Evolutionary conservation across 2,888 invertebrate genomes (phyloP).

Genomic region (Fabriciana adippe): DNA sequence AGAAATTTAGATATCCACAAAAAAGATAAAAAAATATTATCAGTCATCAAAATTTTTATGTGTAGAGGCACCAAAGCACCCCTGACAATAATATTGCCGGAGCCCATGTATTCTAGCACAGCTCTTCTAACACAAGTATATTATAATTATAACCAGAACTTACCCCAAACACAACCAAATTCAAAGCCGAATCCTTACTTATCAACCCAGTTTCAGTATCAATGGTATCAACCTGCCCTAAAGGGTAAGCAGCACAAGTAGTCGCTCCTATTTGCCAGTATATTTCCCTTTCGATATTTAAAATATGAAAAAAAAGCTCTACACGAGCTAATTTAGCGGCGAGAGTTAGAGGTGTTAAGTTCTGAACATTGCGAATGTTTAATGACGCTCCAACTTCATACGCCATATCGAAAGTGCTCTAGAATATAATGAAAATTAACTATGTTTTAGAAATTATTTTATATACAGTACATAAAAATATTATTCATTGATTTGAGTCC

Average conservation of each 20-base stretch:
- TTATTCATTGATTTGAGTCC: too few species aligned
- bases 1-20: too few species aligned
- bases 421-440: conserved; percentile 41
- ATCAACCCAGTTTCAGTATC: conserved; percentile 94
- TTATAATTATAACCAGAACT: conserved; percentile 72
- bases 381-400: conserved; percentile 96
- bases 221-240: conserved; percentile 97
- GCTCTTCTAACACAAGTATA: not conserved
- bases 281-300: conserved; percentile 97
- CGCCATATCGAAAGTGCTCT: conserved; percentile 96
- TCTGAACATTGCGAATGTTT: conserved; percentile 91
- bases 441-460: not conserved
- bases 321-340: conserved; percentile 96
- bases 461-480: not conserved
- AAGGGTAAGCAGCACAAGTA: conserved; percentile 97
- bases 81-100: too few species aligned
- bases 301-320: conserved; percentile 98
- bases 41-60: too few species aligned
- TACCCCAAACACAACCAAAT: conserved; percentile 98
- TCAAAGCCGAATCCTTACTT: conserved; percentile 96
- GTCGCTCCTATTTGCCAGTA: conserved; percentile 99
- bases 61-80: too few species aligned
- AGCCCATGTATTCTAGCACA: too few species aligned
- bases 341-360: conserved; percentile 95
- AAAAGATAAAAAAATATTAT: too few species aligned